Evolutionary conservation across 1,140 invertebrate genomes (phyloP).

Genomic region (Plutomurus gul): DNA sequence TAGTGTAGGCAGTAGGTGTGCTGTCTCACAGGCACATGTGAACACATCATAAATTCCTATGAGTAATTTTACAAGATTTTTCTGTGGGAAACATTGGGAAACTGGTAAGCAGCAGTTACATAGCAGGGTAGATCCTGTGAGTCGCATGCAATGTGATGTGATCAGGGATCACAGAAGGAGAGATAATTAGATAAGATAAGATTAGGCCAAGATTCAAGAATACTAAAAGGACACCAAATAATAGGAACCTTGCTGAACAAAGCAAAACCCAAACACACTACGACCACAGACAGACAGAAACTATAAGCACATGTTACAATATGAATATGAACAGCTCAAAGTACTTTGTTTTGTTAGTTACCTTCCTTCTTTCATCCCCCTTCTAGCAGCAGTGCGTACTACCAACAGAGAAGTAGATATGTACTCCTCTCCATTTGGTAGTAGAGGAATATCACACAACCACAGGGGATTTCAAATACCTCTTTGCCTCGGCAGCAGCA

Average conservation of each 20-base stretch:
- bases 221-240: not conserved
- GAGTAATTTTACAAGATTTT: too few species aligned
- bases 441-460: too few species aligned
- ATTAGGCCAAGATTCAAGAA: conserved; percentile 6
- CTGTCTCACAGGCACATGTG: too few species aligned
- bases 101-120: not conserved
- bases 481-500: too few species aligned
- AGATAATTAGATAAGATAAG: conserved; percentile 28
- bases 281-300: not conserved
- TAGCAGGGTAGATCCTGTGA: not conserved
- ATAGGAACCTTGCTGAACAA: not conserved
- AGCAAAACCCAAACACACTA: not conserved
- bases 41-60: too few species aligned
- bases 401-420: too few species aligned
- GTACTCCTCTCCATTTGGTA: too few species aligned
- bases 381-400: too few species aligned
- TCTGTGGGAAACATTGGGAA: not conserved
- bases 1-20: too few species aligned
- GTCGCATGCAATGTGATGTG: not conserved
- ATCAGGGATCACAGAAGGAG: not conserved
- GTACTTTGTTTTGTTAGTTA: not conserved
- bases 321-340: not conserved
- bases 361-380: too few species aligned
- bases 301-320: not conserved
- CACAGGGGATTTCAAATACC: too few species aligned